Evolutionary conservation across 2,113 vertebrate genomes (phyloP).

Genomic region (Dromiciops gliroides): DNA sequence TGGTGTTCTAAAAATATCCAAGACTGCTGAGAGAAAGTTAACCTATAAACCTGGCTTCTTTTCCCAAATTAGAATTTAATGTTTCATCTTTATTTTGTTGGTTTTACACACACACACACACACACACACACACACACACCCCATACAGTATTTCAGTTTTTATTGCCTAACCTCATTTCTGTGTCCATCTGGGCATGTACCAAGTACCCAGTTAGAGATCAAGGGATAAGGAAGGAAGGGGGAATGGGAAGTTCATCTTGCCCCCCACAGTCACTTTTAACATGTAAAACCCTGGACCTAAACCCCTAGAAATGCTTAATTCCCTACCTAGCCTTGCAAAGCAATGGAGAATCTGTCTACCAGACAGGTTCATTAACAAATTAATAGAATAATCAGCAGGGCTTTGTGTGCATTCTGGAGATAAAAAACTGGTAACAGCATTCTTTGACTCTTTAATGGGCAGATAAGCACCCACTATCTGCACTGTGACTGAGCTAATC

Average conservation of each 20-base stretch:
- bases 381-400: conserved; percentile 90
- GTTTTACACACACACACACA: neutral
- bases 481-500: conserved; percentile 84
- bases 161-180: conserved; percentile 35
- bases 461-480: conserved; percentile 86
- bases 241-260: neutral
- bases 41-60: neutral
- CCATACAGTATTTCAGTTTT: neutral
- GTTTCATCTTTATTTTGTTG: neutral
- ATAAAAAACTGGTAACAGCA: conserved; percentile 88
- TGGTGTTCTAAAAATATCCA: neutral
- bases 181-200: neutral
- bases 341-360: conserved; percentile 79
- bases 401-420: conserved; percentile 88
- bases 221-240: conserved; percentile 27
- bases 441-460: conserved; percentile 88
- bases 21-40: neutral
- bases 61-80: neutral
- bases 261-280: conserved; percentile 8
- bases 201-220: conserved; percentile 38
- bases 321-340: conserved; percentile 73
- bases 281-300: conserved; percentile 49
- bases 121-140: neutral
- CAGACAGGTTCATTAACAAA: conserved; percentile 89
- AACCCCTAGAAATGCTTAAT: conserved; percentile 71